A percentile compares a stretch with the other conserved stretches of the same genome.
Evolutionary conservation across 2,797 vertebrate genomes (phyloP).

Genomic region (Furcifer pardalis): DNA sequence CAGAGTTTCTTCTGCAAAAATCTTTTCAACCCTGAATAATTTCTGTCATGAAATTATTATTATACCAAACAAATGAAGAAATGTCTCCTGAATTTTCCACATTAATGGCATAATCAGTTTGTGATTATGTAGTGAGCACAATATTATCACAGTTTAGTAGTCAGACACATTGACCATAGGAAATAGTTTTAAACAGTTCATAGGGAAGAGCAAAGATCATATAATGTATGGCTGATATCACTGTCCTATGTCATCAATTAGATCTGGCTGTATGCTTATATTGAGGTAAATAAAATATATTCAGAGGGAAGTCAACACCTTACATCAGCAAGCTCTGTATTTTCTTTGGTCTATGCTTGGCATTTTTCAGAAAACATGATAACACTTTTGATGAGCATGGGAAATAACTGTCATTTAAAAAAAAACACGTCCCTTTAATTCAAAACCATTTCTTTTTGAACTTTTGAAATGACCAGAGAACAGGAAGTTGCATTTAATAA

Average conservation of each 20-base stretch:
- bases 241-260: not conserved
- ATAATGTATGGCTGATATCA: not conserved
- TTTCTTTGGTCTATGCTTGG: not conserved
- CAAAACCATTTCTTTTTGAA: not conserved
- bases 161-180: not conserved
- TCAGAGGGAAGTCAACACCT: not conserved
- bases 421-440: not conserved
- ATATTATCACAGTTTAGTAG: not conserved
- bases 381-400: not conserved
- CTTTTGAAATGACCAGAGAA: slow-evolving; percentile 20
- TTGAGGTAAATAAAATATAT: not conserved
- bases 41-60: no score
- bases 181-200: not conserved
- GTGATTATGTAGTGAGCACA: not conserved
- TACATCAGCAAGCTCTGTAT: not conserved
- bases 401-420: not conserved
- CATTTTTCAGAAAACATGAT: not conserved
- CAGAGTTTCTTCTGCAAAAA: no score
- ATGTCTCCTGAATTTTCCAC: no score
- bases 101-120: not conserved
- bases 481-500: not conserved
- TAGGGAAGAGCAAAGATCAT: not conserved
- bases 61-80: no score
- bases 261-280: not conserved
- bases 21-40: no score